Evolutionary conservation across 30 jellyfish, hydroid and myxozoan genomes (phyloP).

Genomic region (Hydra vulgaris): DNA sequence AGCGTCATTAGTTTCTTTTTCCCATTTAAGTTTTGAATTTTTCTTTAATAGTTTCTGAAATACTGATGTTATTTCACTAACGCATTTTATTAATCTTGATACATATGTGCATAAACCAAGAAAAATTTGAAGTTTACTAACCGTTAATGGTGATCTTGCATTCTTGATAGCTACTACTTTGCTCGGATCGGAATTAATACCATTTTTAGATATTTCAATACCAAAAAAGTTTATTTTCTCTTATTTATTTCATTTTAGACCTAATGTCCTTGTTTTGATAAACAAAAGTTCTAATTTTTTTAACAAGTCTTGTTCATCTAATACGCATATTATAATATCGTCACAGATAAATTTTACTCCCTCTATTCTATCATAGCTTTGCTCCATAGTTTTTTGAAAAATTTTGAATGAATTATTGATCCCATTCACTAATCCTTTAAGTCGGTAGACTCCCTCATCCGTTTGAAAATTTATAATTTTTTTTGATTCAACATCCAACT

Average conservation of each 20-base stretch:
- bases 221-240: conserved; percentile 2
- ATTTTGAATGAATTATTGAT: conserved; percentile 4
- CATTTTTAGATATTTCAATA: neutral
- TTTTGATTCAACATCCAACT: no score
- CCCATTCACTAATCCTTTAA: conserved; percentile 2
- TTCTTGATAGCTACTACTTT: conserved; percentile 9
- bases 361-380: conserved; percentile 2
- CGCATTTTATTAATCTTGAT: conserved; percentile 1
- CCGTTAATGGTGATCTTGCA: conserved; percentile 20
- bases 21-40: conserved; percentile 6
- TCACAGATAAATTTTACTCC: conserved; percentile 1
- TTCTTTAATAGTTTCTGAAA: conserved; percentile 10
- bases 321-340: no score
- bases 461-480: no score
- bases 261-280: no score
- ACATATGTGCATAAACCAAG: conserved; percentile 27
- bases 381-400: no score
- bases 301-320: no score
- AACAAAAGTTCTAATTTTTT: no score
- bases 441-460: conserved; percentile 1
- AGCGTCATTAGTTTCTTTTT: neutral
- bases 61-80: conserved; percentile 10
- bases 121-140: conserved; percentile 11
- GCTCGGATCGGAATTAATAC: conserved; percentile 19
- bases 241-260: no score